Conservation (phyloP, 1,140 invertebrate genomes). For the Drosophila melanica region DNA sequence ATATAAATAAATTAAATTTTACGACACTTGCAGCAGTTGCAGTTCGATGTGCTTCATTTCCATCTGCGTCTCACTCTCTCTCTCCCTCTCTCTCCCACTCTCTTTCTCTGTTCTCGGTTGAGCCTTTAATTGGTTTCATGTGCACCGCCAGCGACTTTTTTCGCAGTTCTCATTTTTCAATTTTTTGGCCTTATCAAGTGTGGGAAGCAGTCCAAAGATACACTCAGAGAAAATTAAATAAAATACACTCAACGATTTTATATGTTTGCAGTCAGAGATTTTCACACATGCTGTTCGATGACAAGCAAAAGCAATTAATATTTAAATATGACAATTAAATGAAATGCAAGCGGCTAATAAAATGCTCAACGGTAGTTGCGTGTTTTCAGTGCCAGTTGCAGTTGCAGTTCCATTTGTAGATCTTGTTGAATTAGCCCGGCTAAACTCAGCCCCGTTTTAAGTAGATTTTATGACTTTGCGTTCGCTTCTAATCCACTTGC, state of each 20-base stretch:
- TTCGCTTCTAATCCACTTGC: slow-evolving; percentile 48
- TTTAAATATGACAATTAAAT: slow-evolving; percentile 36
- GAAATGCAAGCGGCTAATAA: background rate
- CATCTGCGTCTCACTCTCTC: background rate
- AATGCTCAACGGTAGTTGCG: slow-evolving; percentile 33
- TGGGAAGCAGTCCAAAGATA: background rate
- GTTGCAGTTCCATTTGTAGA: background rate
- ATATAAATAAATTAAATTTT: slow-evolving; percentile 83
- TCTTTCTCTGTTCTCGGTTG: background rate
- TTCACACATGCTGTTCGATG: slow-evolving; percentile 6
- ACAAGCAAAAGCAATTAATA: slow-evolving; percentile 63
- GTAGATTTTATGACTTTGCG: slow-evolving; percentile 59
- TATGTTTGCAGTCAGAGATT: slow-evolving; percentile 5
- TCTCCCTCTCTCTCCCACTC: too few relatives aligned
- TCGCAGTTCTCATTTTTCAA: slow-evolving; percentile 1
- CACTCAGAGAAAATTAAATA: too few relatives aligned
- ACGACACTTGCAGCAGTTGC: slow-evolving; percentile 72
- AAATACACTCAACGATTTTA: too few relatives aligned
- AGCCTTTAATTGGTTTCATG: slow-evolving; percentile 76
- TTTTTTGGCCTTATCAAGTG: slow-evolving; percentile 10
- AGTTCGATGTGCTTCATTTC: slow-evolving; percentile 29
- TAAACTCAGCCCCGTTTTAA: slow-evolving; percentile 19
- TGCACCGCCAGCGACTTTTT: slow-evolving; percentile 53
- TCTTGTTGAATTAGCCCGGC: background rate
- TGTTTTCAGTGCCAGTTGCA: slow-evolving; percentile 14